Base-by-base conservation (phyloP, 2,888 invertebrate species). In the Galerucella calmariensis region DNA sequence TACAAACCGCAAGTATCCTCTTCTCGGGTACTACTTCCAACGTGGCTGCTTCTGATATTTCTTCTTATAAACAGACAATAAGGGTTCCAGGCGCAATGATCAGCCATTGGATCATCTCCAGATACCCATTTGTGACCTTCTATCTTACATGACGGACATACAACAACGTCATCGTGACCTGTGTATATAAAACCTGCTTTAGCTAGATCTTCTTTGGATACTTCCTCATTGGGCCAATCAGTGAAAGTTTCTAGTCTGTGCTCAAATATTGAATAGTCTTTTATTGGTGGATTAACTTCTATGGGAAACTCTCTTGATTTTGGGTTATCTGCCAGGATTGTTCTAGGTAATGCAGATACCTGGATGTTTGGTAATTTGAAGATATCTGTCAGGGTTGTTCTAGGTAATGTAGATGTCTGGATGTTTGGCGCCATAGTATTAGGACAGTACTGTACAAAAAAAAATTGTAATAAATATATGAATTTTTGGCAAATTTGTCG, bases 111-210 rank as follows among this genome's bases (percentile, higher is more conserved):
- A 84, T 93, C 92, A 86, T 97, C 97, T 14, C 92, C 93, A 77
- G 89, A 90, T 78, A 92, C 92, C 97, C 97, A 97, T 74, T 92
- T 89, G 84, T 93, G 93, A 73, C 96, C 92, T 86, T 95, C 93
- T 67, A 94, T 91, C 80, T 92, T 91, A 86, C 95, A 95, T 86
- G 93, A 95, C 68, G 94, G 93, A 86, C 96, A 97, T 77, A 92
- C 91, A 11, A 96, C 96, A 41, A 82, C 76, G 65, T 84, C 84
- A 46, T 90, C 90, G 78, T 91, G 90, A 35, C 93, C 92, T 8
- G 93, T 91, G 83, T 92, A 97, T 86, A 93, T 95, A 87, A 97
- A 96, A 16, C 97, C 97, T 77, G 94, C 94, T 70, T 90, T 89
- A 0, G 97, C 96, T 80, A 97, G 88, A 61, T 89, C 89, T 63